Evolutionary conservation across 1,140 invertebrate species (phyloP).

Genomic region (Camponotus floridanus): DNA sequence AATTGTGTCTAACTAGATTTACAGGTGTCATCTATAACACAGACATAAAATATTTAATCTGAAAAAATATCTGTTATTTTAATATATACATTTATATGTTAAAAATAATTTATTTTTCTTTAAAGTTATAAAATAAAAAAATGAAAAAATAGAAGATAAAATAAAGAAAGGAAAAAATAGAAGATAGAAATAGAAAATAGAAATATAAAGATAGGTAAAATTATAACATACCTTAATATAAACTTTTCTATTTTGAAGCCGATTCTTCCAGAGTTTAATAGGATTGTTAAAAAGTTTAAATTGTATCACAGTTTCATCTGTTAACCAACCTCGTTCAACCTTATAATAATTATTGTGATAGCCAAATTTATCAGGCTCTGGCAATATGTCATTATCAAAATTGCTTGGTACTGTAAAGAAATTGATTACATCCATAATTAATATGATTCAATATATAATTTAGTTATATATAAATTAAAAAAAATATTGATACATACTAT

Average conservation of each 20-base stretch:
- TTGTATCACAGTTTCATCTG: slow-evolving; percentile 94
- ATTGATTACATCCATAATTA: not conserved
- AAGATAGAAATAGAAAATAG: slow-evolving; percentile 6
- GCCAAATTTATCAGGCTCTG: slow-evolving; percentile 89
- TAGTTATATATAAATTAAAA: not conserved
- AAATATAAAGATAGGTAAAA: not conserved
- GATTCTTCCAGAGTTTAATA: slow-evolving; percentile 93
- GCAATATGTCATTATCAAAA: slow-evolving; percentile 75
- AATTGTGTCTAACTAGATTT: slow-evolving; percentile 88
- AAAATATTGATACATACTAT: slow-evolving; percentile 80
- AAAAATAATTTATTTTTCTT: not conserved
- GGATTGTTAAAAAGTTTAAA: slow-evolving; percentile 95
- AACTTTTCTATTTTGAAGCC: slow-evolving; percentile 90
- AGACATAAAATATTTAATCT: slow-evolving; percentile 1
- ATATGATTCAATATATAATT: not conserved
- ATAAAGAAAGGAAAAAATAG: not conserved
- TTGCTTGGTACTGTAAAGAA: slow-evolving; percentile 81
- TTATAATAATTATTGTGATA: slow-evolving; percentile 88
- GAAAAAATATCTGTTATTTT: slow-evolving; percentile 6
- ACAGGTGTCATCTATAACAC: slow-evolving; percentile 91
- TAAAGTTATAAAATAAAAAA: not conserved
- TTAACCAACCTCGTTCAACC: slow-evolving; percentile 95
- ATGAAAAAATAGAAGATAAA: not conserved
- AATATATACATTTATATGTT: not conserved
- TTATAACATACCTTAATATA: slow-evolving; percentile 88